These are phyloP conservation scores for Kradibia gibbosae DNA, from an alignment of 1,140 invertebrate species.

Conservation along the genomic window DNA sequence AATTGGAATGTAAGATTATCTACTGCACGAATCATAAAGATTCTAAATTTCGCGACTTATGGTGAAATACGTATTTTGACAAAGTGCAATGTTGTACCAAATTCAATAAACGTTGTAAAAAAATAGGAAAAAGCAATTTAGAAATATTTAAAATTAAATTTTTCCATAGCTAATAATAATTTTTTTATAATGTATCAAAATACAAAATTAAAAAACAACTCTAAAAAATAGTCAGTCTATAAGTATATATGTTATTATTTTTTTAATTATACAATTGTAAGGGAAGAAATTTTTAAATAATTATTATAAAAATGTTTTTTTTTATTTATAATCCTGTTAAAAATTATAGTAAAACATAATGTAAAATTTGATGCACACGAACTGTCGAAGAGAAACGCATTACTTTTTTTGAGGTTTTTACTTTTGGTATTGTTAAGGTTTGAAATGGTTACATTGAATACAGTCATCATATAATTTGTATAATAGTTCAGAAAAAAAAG, in stretches of 20 bases:
- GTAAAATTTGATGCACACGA: slow-evolving; percentile 22
- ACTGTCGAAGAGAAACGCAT: slow-evolving; percentile 25
- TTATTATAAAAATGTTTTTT: background rate
- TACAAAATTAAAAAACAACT: too few species aligned
- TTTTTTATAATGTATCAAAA: too few species aligned
- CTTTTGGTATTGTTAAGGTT: slow-evolving; percentile 5
- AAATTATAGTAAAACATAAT: background rate
- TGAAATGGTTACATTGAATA: slow-evolving; percentile 15
- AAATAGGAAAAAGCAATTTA: background rate
- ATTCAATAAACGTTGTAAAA: background rate
- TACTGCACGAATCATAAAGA: background rate
- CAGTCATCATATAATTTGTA: background rate
- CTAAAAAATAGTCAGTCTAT: too few species aligned
- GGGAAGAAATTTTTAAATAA: background rate
- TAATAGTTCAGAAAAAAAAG: too few species aligned
- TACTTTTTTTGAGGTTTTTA: slow-evolving; percentile 22
- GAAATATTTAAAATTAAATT: slow-evolving; percentile 1
- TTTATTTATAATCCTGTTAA: background rate
- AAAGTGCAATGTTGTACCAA: background rate
- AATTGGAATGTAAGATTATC: background rate
- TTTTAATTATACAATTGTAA: too few species aligned
- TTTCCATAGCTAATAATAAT: too few species aligned
- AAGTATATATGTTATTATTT: too few species aligned
- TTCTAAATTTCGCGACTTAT: background rate
- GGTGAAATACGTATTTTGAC: background rate